Base-by-base conservation (phyloP, 2,888 invertebrate genomes). In the Epirrita christyi region DNA sequence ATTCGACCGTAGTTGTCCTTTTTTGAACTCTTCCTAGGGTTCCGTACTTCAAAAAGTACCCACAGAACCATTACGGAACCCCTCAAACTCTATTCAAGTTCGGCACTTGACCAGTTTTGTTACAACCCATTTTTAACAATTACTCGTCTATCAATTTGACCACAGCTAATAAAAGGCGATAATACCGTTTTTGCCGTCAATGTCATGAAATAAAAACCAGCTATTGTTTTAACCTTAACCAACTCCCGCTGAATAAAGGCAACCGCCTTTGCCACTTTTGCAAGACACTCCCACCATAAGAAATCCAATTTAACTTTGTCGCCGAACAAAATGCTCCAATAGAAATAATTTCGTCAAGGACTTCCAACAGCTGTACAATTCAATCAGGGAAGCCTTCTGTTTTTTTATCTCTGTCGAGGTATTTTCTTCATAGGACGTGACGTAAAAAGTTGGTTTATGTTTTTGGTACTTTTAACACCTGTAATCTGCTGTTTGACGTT, bases 301-400 rank as follows among this genome's bases (percentile, higher is more conserved):
- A 90, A 89, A 90, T 89, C 86, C 88, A 90, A 89, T 89, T 90
- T 89, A 90, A 90, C 90, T 89, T 90, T 85, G 85, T 84, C 88
- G 78, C 81, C 81, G 88, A 84, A 87, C 88, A 86, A 86, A 88
- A 88, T 88, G 88, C 83, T 88, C 83, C 88, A 85, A 87, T 89
- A 87, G 87, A 90, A 88, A 90, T 89, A 89, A 90, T 90, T 89
- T 86, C 83, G 86, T 87, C 86, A 88, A 89, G 86, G 84, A 85
- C 82, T 79, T 73, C 77, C 83, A 83, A 82, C 88, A 87, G 85
- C 80, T 88, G 88, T 88, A 87, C 87, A 85, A 88, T 89, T 90
- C 90, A 89, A 89, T 90, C 88, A 87, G 85, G 74, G 68, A 70
- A 76, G 73, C 76, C 80, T 79, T 78, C 73, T 83, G 80, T 83